Conservation (phyloP, 2,888 invertebrate genomes). For the Habroteleia sp. region DNA sequence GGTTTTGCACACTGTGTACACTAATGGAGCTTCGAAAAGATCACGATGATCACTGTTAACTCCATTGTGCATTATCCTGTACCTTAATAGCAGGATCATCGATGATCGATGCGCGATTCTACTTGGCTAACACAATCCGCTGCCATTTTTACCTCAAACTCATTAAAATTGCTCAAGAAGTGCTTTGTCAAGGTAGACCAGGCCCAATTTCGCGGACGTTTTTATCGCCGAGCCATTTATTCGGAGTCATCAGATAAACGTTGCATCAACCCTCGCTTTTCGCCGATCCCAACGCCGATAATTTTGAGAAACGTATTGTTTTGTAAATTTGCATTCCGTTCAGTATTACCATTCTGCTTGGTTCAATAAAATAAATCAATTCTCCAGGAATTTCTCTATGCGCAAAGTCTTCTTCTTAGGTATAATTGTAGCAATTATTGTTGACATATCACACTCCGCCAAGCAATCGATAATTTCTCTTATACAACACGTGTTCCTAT, state of each 20-base stretch:
- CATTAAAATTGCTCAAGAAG: conserved; percentile 34
- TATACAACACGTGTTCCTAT: conserved; percentile 29
- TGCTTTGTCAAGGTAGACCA: conserved; percentile 24
- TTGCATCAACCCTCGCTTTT: background rate
- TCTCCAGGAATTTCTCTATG: background rate
- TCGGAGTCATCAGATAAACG: conserved; percentile 35
- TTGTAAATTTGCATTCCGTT: conserved; percentile 12
- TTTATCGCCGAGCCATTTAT: conserved; percentile 9
- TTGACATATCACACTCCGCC: conserved; percentile 32
- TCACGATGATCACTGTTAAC: conserved; percentile 52
- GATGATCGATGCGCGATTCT: conserved; percentile 53
- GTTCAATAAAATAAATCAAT: too few relatives aligned
- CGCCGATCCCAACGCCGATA: background rate
- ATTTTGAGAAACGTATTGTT: conserved; percentile 16
- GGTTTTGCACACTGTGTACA: conserved; percentile 32
- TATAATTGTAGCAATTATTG: conserved; percentile 40
- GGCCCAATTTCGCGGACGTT: conserved; percentile 17
- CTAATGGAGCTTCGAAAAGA: conserved; percentile 53
- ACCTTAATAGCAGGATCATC: conserved; percentile 53
- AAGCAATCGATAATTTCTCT: conserved; percentile 38
- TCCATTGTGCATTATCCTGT: conserved; percentile 55
- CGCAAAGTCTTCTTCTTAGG: background rate
- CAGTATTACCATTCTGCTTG: background rate
- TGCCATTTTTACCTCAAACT: conserved; percentile 23
- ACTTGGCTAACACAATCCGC: conserved; percentile 27